Base-by-base conservation (phyloP, 2,113 vertebrate genomes). In the Edolisoma coerulescens region DNA sequence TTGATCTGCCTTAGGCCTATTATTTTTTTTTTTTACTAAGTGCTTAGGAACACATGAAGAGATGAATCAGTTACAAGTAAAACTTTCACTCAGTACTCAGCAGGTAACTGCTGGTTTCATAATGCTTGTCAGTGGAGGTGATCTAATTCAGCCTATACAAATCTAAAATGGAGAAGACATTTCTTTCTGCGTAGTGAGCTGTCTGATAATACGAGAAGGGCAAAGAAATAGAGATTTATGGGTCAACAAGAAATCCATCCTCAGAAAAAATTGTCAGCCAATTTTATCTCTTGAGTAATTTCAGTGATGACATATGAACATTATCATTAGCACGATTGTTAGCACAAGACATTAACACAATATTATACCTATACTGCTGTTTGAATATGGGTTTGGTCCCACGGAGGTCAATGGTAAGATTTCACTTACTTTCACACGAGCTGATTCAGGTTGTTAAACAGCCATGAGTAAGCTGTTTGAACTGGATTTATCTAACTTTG, bases 11-110 rank as follows among this genome's bases (percentile, higher is more conserved):
- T 95, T 53, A 77, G 23, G 49, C 23, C 33, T 65, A 9, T 52
- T n/a, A n/a, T n/a, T n/a, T 75, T 89, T 86, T 89, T 89, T 68
- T 88, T 64, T 23, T 45, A 53, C 23, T 47, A 74, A 80, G 39
- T 57, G 37, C 74, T 87, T 91, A 85, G 42, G 78, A 94, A 67
- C 75, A 93, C 54, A 77, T 69, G 23, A 95, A 95, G 77, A 94
- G 90, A 96, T 91, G 73, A 95, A 79, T 91, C 84, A 90, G 84
- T 91, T 74, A 77, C 53, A 76, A 49, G 88, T 82, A 53, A 77
- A 81, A 67, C 5, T 79, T 82, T 21, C 35, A 67, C 35, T 69
- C 52, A 26, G 8, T 67, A 35, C 15, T 54, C 39, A 47, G 52
- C 35, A 53, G 63, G 49, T 57, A 70, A 59, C 45, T 70, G 16